phyloP scores from a whole-genome alignment of 2,888 invertebrate genomes.

The Coleophora deauratella region DNA sequence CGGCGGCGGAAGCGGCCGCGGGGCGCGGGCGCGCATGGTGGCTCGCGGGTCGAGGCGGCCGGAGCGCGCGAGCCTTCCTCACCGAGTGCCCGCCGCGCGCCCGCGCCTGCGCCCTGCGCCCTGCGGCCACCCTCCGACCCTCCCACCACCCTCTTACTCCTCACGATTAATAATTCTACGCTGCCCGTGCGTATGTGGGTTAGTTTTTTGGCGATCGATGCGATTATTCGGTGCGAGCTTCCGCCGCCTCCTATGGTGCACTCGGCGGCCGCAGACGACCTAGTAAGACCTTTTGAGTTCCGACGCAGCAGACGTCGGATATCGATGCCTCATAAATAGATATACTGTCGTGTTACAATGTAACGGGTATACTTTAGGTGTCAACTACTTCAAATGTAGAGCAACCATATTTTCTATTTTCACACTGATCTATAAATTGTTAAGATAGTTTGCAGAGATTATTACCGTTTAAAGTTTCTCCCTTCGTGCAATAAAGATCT shows the following conservation, averaged over 20 bases:
- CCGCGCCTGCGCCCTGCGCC: constrained; percentile 47
- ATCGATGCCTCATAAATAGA: constrained; percentile 7
- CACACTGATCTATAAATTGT: too few species aligned
- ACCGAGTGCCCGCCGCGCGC: constrained; percentile 61
- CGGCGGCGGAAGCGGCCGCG: constrained; percentile 69
- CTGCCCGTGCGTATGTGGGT: constrained; percentile 74
- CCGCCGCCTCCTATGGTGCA: constrained; percentile 38
- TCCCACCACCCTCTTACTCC: constrained; percentile 58
- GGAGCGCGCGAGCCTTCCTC: constrained; percentile 66
- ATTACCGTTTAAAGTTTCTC: too few species aligned
- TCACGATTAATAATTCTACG: constrained; percentile 73
- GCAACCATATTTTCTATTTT: too few species aligned
- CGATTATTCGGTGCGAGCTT: constrained; percentile 62
- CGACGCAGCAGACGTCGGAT: constrained; percentile 38
- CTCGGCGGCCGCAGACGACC: constrained; percentile 50
- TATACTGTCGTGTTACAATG: neutral
- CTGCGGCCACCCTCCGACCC: constrained; percentile 34
- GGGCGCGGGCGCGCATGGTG: constrained; percentile 66
- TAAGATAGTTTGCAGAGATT: too few species aligned
- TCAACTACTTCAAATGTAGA: too few species aligned
- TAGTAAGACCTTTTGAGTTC: constrained; percentile 55
- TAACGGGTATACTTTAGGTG: too few species aligned
- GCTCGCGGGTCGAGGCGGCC: constrained; percentile 56
- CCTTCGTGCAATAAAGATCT: too few species aligned
- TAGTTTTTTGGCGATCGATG: constrained; percentile 74